A percentile compares a stretch with the other conserved stretches of the same genome.
Evolutionary conservation across 2,113 vertebrate genomes (phyloP).

Genomic region (Carettochelys insculpta): DNA sequence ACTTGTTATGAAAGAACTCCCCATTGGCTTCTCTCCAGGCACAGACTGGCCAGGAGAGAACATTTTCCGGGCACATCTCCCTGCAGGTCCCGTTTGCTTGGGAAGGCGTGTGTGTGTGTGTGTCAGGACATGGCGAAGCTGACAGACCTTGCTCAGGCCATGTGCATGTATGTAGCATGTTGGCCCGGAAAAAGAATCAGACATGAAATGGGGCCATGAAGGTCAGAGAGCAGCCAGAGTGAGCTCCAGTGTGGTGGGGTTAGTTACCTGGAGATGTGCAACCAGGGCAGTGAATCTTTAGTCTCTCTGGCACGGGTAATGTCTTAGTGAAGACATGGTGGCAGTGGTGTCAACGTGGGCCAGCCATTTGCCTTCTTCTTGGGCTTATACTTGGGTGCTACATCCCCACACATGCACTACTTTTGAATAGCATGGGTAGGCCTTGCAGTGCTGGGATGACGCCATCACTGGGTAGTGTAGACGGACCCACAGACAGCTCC

Average conservation of each 20-base stretch:
- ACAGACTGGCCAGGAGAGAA: not conserved
- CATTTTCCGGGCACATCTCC: not conserved
- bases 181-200: not conserved
- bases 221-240: not conserved
- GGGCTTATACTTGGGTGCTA: not conserved
- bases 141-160: accelerated
- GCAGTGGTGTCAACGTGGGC: no score
- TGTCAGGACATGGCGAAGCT: accelerated
- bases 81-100: accelerated
- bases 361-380: not conserved
- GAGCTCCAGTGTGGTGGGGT: not conserved
- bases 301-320: no score
- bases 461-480: not conserved
- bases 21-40: not conserved
- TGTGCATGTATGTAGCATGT: accelerated
- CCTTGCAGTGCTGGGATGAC: not conserved
- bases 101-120: not conserved
- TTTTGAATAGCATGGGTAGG: no score
- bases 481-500: accelerated
- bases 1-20: accelerated
- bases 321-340: no score
- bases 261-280: not conserved
- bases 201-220: not conserved
- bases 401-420: no score
- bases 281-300: not conserved